Conservation (phyloP, 2,113 vertebrate species). For the Pituophis catenifer region DNA sequence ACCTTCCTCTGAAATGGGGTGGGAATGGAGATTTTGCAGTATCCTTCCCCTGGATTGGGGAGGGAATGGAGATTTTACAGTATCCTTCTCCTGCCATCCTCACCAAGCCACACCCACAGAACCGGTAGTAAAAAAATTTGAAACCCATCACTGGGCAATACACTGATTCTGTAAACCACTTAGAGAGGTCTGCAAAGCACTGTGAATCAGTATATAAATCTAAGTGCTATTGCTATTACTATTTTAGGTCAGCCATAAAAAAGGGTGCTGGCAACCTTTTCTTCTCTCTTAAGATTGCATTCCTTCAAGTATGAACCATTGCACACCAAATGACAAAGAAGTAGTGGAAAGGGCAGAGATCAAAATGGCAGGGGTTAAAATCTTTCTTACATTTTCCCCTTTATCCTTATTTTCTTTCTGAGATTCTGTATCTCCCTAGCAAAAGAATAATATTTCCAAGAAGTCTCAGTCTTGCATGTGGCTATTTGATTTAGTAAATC, state of each 20-base stretch:
- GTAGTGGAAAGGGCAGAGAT: not conserved
- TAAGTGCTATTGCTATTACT: not conserved
- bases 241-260: not conserved
- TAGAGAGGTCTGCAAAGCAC: not conserved
- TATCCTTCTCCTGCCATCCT: too few species aligned
- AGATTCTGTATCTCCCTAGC: not conserved
- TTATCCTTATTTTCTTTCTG: not conserved
- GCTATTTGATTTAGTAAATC: not conserved
- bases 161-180: not conserved
- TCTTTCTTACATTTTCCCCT: not conserved
- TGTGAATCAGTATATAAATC: not conserved
- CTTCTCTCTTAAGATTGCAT: not conserved
- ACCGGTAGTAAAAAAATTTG: too few species aligned
- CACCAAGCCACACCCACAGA: too few species aligned
- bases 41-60: too few species aligned
- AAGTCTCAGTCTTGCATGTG: not conserved
- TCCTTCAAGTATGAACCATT: not conserved
- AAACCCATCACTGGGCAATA: not conserved
- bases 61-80: too few species aligned
- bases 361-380: not conserved
- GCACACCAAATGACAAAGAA: not conserved
- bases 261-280: not conserved
- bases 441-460: not conserved
- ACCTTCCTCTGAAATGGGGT: too few species aligned
- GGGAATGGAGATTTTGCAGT: too few species aligned